phyloP scores from a whole-genome alignment of 2,797 vertebrate species.

The Adrianichthys oophorus region DNA sequence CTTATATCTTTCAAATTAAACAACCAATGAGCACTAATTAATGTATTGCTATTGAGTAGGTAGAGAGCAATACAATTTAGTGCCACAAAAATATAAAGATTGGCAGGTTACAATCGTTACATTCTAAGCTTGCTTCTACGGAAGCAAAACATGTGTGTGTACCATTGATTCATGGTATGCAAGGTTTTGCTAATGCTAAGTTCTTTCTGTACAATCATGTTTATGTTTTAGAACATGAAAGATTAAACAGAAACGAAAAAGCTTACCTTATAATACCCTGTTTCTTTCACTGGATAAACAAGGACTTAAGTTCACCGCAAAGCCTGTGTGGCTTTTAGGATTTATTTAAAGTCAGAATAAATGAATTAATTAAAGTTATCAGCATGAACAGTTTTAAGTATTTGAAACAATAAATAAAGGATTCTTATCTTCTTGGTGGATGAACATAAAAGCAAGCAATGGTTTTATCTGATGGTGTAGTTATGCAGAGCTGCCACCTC shows the following conservation, averaged over 20 bases:
- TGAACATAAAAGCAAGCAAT: constrained; percentile 61
- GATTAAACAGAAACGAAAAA: constrained; percentile 20
- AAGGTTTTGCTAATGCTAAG: not conserved
- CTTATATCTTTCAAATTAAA: too few relatives aligned
- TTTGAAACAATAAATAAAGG: constrained; percentile 55
- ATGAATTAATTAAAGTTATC: constrained; percentile 20
- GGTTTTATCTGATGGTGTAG: constrained; percentile 70
- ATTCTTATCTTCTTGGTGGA: constrained; percentile 44
- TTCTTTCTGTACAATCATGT: constrained; percentile 12
- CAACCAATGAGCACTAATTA: too few relatives aligned
- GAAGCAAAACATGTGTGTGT: too few relatives aligned
- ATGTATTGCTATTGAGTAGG: too few relatives aligned
- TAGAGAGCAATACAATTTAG: too few relatives aligned
- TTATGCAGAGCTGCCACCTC: constrained; percentile 60
- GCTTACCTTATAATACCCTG: constrained; percentile 4
- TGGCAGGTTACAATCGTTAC: too few relatives aligned
- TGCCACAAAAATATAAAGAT: too few relatives aligned
- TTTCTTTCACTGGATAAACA: constrained; percentile 5
- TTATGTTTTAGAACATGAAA: constrained; percentile 25
- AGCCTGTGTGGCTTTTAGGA: constrained; percentile 7
- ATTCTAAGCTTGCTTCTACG: too few relatives aligned
- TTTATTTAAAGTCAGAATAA: constrained; percentile 8
- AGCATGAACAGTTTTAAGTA: constrained; percentile 19
- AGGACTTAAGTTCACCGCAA: constrained; percentile 6
- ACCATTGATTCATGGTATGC: too few relatives aligned